phyloP scores from a whole-genome alignment of 64 coral and sea anemone genomes.

The Actinia equina region DNA sequence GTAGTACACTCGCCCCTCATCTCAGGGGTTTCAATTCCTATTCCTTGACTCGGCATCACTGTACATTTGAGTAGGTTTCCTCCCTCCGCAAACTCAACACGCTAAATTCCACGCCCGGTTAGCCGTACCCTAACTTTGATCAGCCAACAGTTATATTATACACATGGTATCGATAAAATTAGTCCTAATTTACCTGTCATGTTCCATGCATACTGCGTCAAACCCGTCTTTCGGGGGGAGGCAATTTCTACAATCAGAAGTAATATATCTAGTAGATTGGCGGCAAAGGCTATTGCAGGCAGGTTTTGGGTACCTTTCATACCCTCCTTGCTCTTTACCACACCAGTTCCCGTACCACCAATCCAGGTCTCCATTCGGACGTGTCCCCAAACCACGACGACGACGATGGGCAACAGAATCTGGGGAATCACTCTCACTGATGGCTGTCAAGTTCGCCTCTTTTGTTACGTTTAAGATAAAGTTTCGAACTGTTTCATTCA shows the following conservation, averaged over 20 bases:
- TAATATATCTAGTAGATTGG: conserved; percentile 24
- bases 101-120: no score
- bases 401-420: conserved; percentile 26
- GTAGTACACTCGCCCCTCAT: no score
- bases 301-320: conserved; percentile 11
- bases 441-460: not conserved
- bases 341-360: conserved; percentile 68
- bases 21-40: no score
- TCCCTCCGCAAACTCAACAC: no score
- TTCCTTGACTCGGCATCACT: no score
- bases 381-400: conserved; percentile 11
- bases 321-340: conserved; percentile 34
- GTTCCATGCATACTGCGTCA: conserved; percentile 46
- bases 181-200: conserved; percentile 34
- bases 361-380: not conserved
- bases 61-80: no score
- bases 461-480: not conserved
- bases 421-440: not conserved
- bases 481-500: not conserved
- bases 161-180: no score
- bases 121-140: no score
- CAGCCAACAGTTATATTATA: no score
- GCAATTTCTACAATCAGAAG: conserved; percentile 17
- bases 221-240: conserved; percentile 37
- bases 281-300: not conserved